Evolutionary conservation across 2,797 vertebrate species (phyloP).

Genomic region (Adelosebastes latens): DNA sequence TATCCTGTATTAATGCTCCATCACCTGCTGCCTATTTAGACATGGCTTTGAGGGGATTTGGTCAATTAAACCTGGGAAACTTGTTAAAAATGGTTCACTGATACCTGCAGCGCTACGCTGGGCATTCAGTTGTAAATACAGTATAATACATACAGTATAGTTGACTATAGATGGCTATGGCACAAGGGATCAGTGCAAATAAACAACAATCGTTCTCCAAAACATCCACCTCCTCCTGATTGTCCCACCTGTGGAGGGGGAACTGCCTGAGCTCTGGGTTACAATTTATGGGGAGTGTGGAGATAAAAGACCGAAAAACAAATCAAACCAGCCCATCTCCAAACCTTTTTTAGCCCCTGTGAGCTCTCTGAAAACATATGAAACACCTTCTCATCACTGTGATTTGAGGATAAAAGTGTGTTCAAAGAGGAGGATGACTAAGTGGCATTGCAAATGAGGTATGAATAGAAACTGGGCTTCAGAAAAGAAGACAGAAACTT

Average conservation of each 20-base stretch:
- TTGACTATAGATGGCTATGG: conserved; percentile 50
- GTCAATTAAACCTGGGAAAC: conserved; percentile 2
- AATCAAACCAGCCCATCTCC: not conserved
- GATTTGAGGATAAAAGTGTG: not conserved
- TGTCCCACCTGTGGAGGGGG: not conserved
- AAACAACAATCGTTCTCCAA: conserved; percentile 21
- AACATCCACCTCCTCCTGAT: conserved; percentile 31
- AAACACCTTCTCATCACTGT: not conserved
- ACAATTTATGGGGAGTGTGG: conserved; percentile 7
- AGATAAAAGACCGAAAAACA: not conserved
- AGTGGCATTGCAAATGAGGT: not conserved
- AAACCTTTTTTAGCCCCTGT: not conserved
- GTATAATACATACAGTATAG: conserved; percentile 36
- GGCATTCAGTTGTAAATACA: conserved; percentile 18
- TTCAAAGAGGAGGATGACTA: not conserved
- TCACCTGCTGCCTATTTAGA: conserved; percentile 3
- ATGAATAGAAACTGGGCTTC: conserved; percentile 11
- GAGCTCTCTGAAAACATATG: conserved; percentile 1
- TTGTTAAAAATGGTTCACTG: conserved; percentile 20
- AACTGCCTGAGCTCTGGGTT: conserved; percentile 49
- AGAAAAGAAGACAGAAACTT: not conserved
- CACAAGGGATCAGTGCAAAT: conserved; percentile 72
- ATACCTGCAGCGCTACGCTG: conserved; percentile 28
- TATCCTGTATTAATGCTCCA: not conserved
- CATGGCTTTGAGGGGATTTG: conserved; percentile 40